Conservation (phyloP, 2,113 vertebrate genomes). For the Cygnus atratus region DNA sequence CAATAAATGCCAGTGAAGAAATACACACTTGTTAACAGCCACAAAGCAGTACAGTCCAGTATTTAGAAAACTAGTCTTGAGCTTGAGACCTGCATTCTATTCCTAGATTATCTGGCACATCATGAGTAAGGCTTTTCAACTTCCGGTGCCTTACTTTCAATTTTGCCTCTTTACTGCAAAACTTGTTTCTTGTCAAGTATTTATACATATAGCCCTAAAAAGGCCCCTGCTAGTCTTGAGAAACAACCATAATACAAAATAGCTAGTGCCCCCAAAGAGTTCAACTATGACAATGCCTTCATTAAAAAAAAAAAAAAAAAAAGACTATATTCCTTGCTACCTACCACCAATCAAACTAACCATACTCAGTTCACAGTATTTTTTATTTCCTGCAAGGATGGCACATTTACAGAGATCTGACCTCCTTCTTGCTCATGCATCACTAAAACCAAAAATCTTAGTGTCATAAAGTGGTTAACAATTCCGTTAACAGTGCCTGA, state of each 20-base stretch:
- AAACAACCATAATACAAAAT: not conserved
- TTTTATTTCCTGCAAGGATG: constrained; percentile 34
- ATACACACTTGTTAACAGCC: not conserved
- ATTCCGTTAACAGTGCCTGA: not conserved
- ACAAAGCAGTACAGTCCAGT: not conserved
- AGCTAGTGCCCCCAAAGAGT: not conserved
- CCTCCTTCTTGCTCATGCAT: not conserved
- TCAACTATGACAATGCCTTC: not conserved
- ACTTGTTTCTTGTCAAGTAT: not conserved
- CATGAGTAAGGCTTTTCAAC: constrained; percentile 43
- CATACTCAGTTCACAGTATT: not conserved
- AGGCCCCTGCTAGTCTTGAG: not conserved
- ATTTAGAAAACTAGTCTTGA: not conserved
- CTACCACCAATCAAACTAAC: not conserved
- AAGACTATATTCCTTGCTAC: not conserved
- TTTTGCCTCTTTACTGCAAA: not conserved
- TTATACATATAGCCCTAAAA: not conserved
- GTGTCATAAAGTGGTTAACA: constrained; percentile 30
- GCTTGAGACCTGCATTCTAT: not conserved
- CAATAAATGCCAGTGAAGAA: not conserved
- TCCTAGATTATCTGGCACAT: not conserved
- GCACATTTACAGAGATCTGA: constrained; percentile 24
- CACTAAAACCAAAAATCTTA: constrained; percentile 53
- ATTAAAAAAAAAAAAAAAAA: not conserved
- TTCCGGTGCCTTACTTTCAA: constrained; percentile 25